Evolutionary conservation across 2,888 invertebrate species (phyloP).

Genomic region (Dolichopus griseipennis): DNA sequence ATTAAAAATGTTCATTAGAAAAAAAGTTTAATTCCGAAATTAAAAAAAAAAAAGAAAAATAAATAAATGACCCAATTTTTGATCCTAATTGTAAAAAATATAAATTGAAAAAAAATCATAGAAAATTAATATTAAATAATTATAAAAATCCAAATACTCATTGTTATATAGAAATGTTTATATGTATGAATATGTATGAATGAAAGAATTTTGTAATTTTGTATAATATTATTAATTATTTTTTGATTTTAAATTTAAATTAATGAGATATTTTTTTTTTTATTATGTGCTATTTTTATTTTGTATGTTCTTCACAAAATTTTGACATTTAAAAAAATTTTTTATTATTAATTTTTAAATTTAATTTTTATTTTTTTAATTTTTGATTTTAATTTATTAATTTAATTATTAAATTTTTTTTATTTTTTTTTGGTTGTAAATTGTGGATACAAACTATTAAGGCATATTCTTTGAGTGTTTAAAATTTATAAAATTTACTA

Average conservation of each 20-base stretch:
- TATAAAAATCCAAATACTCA: too few relatives aligned
- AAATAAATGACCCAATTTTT: too few relatives aligned
- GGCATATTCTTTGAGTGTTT: slow-evolving; percentile 8
- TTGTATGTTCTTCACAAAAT: slow-evolving; percentile 6
- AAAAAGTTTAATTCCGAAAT: too few relatives aligned
- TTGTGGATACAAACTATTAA: slow-evolving; percentile 9
- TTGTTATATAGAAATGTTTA: too few relatives aligned
- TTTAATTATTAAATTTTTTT: background rate
- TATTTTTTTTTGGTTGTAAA: background rate
- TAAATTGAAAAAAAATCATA: too few relatives aligned
- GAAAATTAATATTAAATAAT: too few relatives aligned
- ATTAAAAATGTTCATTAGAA: too few relatives aligned
- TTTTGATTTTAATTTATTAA: background rate
- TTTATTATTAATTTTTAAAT: background rate
- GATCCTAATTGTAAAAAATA: too few relatives aligned
- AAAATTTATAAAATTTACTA: background rate
- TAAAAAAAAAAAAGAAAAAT: too few relatives aligned
- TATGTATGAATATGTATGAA: background rate
- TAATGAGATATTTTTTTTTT: background rate
- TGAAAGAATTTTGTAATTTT: background rate
- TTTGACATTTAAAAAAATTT: background rate
- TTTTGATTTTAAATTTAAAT: background rate
- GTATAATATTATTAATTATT: background rate
- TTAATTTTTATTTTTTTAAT: background rate
- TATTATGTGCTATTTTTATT: background rate